phyloP scores from a whole-genome alignment of 2,888 invertebrate genomes.

The Tetranychus piercei region DNA sequence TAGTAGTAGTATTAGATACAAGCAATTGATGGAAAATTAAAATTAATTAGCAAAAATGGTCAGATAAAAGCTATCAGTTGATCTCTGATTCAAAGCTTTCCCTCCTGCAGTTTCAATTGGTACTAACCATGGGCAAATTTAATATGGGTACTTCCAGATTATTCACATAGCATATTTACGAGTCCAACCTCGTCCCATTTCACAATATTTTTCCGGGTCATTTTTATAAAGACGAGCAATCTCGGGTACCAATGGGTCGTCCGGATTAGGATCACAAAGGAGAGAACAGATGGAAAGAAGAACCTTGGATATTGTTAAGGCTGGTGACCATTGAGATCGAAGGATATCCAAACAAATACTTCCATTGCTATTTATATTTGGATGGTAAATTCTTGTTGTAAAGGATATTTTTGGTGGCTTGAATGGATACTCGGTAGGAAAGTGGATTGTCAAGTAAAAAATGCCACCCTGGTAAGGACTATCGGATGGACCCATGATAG shows the following conservation, averaged over 20 bases:
- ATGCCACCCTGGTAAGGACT: slow-evolving; percentile 99
- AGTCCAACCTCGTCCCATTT: slow-evolving; percentile 99
- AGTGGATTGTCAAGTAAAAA: slow-evolving; percentile 98
- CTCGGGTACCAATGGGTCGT: slow-evolving; percentile 99
- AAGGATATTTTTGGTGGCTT: slow-evolving; percentile 38
- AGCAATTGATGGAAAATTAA: too few species aligned
- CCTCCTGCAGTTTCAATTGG: too few species aligned
- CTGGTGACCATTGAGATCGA: slow-evolving; percentile 28
- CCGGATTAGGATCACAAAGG: slow-evolving; percentile 98
- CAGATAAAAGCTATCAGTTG: too few species aligned
- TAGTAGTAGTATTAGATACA: too few species aligned
- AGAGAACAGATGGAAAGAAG: slow-evolving; percentile 99
- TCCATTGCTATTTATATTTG: slow-evolving; percentile 49
- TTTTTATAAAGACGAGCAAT: slow-evolving; percentile 99
- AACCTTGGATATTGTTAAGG: slow-evolving; percentile 42
- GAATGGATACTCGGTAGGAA: slow-evolving; percentile 99
- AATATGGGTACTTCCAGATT: not conserved
- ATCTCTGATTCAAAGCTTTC: too few species aligned
- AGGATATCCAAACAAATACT: slow-evolving; percentile 99
- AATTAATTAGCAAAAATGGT: too few species aligned
- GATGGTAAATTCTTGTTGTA: slow-evolving; percentile 14
- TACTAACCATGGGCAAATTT: not conserved
- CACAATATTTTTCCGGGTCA: slow-evolving; percentile 98
- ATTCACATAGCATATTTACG: slow-evolving; percentile 44
- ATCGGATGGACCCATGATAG: slow-evolving; percentile 99